Base-by-base conservation (phyloP, 2,888 invertebrate genomes). In the Latrodectus hesperus region DNA sequence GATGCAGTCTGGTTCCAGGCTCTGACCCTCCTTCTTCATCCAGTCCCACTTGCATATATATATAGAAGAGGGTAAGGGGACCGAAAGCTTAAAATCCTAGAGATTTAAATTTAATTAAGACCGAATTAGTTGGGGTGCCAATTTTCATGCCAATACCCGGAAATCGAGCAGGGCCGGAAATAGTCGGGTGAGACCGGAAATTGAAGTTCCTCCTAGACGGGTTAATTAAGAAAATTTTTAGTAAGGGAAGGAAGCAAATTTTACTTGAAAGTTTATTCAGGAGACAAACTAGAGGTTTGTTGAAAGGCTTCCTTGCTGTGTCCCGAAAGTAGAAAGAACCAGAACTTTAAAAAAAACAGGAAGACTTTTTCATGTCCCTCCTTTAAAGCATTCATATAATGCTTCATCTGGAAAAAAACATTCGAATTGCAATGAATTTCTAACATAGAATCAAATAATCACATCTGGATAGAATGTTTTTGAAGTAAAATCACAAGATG, bases 21-120 rank as follows among this genome's bases (percentile, higher is more conserved):
- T 26, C 76, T 51, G 60, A 14, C 76, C 52, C 64, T 4, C 65
- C 12, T 51, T 9, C 67, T 22, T n/a, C 76, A 10, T 12, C 65
- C 10, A 60, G n/a, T 60, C 16, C 60, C n/a, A 16, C 14, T 6
- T 60, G 60, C 60, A 60, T 4, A 26, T n/a, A 49, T 49, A 49
- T n/a, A 49, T 49, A 49, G 70, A 70, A 26, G 6, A 38, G 38
- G 38, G 38, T 38, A 6, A 38, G 38, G 38, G 38, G 38, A 38
- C 38, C 16, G 64, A 84, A 84, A 84, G 84, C 84, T 84, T 84
- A 84, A 84, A 84, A 84, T 84, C 84, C 84, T 84, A 26, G 72
- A 84, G 84, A 84, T 84, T 84, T 84, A 84, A 84, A 84, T 84
- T 84, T 84, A 84, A 84, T 84, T 84, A 84, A 84, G 77, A 22